These are phyloP conservation scores for Diabrotica virgifera DNA, from an alignment of 1,140 invertebrate genomes.

Conservation along the genomic window DNA sequence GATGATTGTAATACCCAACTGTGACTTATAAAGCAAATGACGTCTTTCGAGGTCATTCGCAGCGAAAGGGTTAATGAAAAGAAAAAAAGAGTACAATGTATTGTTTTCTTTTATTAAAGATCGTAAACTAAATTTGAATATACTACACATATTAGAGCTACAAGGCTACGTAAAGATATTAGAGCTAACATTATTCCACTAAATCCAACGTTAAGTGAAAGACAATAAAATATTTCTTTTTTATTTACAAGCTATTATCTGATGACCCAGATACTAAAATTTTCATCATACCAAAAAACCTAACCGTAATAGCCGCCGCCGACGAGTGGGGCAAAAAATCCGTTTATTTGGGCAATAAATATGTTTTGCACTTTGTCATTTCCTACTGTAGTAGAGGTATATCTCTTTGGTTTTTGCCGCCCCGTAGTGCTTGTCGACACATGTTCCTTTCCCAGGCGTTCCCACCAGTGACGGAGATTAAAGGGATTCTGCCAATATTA, in stretches of 20 bases:
- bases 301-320: neutral
- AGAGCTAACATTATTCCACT: neutral
- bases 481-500: too few species aligned
- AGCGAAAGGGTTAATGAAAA: too few species aligned
- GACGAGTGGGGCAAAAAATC: neutral
- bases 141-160: too few species aligned
- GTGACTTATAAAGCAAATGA: too few species aligned
- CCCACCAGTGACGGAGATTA: neutral
- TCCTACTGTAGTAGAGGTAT: neutral
- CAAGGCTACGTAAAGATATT: too few species aligned
- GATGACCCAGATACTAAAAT: neutral
- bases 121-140: too few species aligned
- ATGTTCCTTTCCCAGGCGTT: neutral
- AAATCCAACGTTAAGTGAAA: too few species aligned
- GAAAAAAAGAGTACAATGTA: too few species aligned
- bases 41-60: too few species aligned
- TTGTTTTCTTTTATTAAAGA: too few species aligned
- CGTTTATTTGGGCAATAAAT: neutral
- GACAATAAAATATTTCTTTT: neutral
- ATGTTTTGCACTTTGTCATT: constrained; percentile 2
- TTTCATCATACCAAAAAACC: neutral
- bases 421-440: neutral
- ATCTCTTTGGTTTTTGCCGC: constrained; percentile 1
- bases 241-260: neutral
- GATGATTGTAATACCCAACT: too few species aligned